Evolutionary conservation across 2,113 vertebrate genomes (phyloP), one percentile per base, ranked within the genome.

Genomic region (Callospermophilus lateralis): DNA sequence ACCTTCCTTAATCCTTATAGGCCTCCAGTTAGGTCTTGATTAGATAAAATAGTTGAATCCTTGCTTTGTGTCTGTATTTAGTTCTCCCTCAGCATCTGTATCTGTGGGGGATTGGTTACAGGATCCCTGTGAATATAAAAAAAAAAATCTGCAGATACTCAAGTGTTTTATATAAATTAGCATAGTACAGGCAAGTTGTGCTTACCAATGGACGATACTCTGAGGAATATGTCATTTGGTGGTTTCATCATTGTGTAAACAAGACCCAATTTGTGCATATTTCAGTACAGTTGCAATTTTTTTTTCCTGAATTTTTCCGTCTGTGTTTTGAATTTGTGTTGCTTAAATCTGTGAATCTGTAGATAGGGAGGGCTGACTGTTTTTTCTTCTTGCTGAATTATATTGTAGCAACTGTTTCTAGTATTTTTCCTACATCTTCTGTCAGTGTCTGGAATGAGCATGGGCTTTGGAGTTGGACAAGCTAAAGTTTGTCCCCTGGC

Each of bases 401-500:
- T 53, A 17, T 6, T 10, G 1, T 48, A 73, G 28, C 1, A 39
- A 42, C 42, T 61, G 13, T 84, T 89, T 72, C 37, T 42, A 30
- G 51, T 4, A 32, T 7, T 58, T 30, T 42, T 3, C 45, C 10
- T 73, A 37, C 6, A 53, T 86, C 34, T 63, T 86, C 34, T 45
- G 17, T 28, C 32, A 17, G 34, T 74, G 61, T 67, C 42, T 51
- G 55, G 53, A 10, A 53, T 34, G 53, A 15, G 74, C 28, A 17
- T 32, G 39, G 5, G 34, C 53, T 32, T n/a, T 84, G 39, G 45
- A 48, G 37, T 48, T 53, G 77, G 67, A 88, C 12, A 73, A n/a
- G 24, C 19, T 12, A 13, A 0, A 0, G 5, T 32, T 45, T 0
- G 0, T 63, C 8, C 1, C 28, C 4, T 48, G 16, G 0, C 65